Percentiles rank a stretch among this genome's conserved stretches.
phyloP scores from a whole-genome alignment of 2,113 vertebrate species.

The Callithrix jacchus region DNA sequence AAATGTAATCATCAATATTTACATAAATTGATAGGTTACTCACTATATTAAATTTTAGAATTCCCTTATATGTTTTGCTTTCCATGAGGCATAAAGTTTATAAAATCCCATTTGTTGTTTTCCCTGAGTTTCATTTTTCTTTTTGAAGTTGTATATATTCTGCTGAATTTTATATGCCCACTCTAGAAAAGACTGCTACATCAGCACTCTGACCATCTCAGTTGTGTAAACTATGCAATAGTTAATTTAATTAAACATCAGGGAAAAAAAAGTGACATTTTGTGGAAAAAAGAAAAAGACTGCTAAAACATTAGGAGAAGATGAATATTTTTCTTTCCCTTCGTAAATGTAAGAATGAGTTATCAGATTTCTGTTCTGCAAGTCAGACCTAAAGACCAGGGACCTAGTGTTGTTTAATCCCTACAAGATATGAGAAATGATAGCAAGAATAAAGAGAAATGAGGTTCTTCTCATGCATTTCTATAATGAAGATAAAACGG shows the following conservation, averaged over 20 bases:
- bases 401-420: background rate
- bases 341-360: background rate
- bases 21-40: background rate
- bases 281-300: background rate
- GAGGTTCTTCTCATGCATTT: background rate
- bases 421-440: conserved; percentile 36
- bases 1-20: background rate
- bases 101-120: background rate
- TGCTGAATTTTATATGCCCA: background rate
- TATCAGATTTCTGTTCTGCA: conserved; percentile 39
- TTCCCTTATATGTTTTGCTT: background rate
- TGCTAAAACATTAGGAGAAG: background rate
- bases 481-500: background rate
- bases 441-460: background rate
- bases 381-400: background rate
- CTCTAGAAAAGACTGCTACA: background rate
- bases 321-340: background rate
- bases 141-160: background rate
- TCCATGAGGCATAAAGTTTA: background rate
- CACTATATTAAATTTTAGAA: background rate
- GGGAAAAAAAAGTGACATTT: background rate
- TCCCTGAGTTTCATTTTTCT: background rate
- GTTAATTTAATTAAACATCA: background rate
- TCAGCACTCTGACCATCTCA: background rate
- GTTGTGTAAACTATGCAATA: background rate